Base-by-base conservation (phyloP, 2,888 invertebrate genomes). In the Leptinotarsa haldemani region DNA sequence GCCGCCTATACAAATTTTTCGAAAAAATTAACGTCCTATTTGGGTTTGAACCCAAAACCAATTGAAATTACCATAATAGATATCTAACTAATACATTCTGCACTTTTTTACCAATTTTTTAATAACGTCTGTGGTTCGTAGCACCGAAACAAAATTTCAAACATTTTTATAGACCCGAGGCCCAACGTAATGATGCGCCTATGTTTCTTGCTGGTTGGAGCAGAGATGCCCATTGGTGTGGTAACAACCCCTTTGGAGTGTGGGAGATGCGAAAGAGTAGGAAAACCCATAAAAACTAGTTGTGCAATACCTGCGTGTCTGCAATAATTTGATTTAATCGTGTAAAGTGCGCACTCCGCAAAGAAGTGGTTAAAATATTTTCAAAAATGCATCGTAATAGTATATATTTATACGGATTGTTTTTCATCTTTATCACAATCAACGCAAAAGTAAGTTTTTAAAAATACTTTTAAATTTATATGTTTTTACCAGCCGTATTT, bases 241-340 rank as follows among this genome's bases (percentile, higher is more conserved):
- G 68, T 52, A 64, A 30, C 50, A 68, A 70, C 70, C 74, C 72
- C 48, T 64, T 56, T 46, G 58, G 66, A 72, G 71, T 70, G 75
- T 74, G 74, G 74, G 74, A 72, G 71, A 72, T 65, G 61, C 53
- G 61, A 70, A 65, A 76, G 72, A 73, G 76, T 76, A 76, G 78
- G 74, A 68, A 71, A 74, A 73, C 46, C 66, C 67, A 71, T 69
- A 70, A 74, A 71, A 70, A 72, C 69, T 52, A 76, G 74, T 78
- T 76, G 76, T 75, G 75, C 71, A 76, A 78, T 76, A 76, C 75
- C 71, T 65, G 68, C 63, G 50, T 67, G 72, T 70, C 71, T 74
- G 73, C 68, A 71, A 71, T 73, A 70, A 70, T 75, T 75, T 61
- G 52, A 71, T 69, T 67, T 64, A 56, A 72, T 70, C 25, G 69